A percentile compares a stretch with the other conserved stretches of the same genome.
Evolutionary conservation across 2,888 invertebrate genomes (phyloP).

Genomic region (Saturnia pavonia): DNA sequence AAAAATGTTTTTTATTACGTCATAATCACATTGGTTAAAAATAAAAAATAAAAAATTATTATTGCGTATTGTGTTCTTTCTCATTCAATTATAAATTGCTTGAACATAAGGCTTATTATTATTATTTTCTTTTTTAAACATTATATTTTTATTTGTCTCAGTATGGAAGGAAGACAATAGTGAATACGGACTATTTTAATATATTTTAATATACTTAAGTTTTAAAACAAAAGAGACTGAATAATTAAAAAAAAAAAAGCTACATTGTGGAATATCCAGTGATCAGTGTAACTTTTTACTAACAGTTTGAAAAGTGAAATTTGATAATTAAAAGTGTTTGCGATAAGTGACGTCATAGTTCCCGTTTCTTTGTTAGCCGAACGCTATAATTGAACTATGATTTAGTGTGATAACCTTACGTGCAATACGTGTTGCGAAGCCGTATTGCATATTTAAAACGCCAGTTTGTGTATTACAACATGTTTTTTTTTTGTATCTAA

Average conservation of each 20-base stretch:
- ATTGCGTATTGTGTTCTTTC: neutral
- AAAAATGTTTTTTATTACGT: neutral
- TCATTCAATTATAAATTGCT: neutral
- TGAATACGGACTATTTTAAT: neutral
- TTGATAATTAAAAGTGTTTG: constrained; percentile 32
- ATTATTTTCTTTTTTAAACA: neutral
- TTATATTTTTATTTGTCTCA: too few relatives aligned
- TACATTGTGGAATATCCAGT: constrained; percentile 18
- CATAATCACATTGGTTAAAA: neutral
- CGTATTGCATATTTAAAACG: constrained; percentile 11
- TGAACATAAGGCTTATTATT: neutral
- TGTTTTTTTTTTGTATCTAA: neutral
- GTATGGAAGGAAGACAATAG: neutral
- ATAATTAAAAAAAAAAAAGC: neutral
- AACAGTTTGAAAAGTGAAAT: constrained; percentile 19
- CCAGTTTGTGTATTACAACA: constrained; percentile 2
- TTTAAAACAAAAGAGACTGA: neutral
- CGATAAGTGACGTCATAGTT: constrained; percentile 45
- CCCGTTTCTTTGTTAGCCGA: constrained; percentile 37
- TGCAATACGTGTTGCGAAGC: constrained; percentile 3
- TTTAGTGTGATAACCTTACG: constrained; percentile 11
- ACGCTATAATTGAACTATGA: constrained; percentile 30
- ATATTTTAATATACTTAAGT: neutral
- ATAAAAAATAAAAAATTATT: too few relatives aligned
- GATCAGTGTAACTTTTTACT: constrained; percentile 19